phyloP scores from a whole-genome alignment of 2,797 vertebrate species.

The Myotis myotis region DNA sequence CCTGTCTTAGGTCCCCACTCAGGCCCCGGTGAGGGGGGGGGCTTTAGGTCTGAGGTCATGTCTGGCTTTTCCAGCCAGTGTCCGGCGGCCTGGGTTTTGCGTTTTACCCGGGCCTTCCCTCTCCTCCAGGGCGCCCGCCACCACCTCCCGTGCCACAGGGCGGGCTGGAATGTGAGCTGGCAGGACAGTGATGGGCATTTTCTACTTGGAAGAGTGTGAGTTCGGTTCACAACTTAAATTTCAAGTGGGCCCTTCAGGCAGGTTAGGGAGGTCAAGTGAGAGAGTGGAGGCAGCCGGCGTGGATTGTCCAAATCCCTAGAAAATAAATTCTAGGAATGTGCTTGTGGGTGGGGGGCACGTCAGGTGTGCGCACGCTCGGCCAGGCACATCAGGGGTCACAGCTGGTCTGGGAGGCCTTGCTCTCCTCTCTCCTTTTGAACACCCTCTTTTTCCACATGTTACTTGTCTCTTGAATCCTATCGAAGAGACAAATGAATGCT shows the following conservation, averaged over 20 bases:
- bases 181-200: neutral
- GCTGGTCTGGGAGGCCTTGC: neutral
- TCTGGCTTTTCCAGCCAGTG: neutral
- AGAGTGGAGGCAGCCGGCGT: neutral
- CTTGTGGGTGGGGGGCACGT: neutral
- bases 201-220: neutral
- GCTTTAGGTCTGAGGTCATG: neutral
- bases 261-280: constrained; percentile 52
- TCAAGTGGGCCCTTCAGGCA: constrained; percentile 64
- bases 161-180: constrained; percentile 43
- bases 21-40: too few relatives aligned
- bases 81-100: neutral
- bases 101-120: neutral
- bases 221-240: constrained; percentile 42
- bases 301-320: constrained; percentile 69
- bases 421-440: neutral
- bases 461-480: neutral
- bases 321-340: constrained; percentile 67
- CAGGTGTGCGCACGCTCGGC: neutral
- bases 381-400: rapidly evolving
- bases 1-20: neutral
- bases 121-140: neutral
- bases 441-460: neutral
- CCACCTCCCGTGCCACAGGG: neutral
- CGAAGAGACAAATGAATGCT: neutral